Evolutionary conservation across 2,888 invertebrate genomes (phyloP).

Genomic region (Cheiracanthium punctorium): DNA sequence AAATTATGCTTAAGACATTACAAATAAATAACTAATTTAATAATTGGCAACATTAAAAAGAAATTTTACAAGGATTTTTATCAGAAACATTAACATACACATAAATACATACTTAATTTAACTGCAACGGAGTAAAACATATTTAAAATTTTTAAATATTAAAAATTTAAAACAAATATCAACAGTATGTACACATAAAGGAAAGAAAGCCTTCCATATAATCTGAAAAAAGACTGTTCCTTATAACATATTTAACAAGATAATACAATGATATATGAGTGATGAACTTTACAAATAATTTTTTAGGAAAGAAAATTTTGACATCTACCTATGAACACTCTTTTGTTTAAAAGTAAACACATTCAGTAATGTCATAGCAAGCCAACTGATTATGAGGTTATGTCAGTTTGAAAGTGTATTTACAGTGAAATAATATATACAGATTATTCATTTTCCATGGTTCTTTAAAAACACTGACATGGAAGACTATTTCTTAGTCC

Average conservation of each 20-base stretch:
- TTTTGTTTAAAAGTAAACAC: conserved; percentile 53
- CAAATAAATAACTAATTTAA: not conserved
- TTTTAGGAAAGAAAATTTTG: conserved; percentile 18
- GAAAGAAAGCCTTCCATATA: conserved; percentile 21
- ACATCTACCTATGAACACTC: conserved; percentile 53
- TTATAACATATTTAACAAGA: conserved; percentile 34
- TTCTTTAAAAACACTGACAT: conserved; percentile 65
- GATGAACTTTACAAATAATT: conserved; percentile 37
- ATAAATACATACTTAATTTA: conserved; percentile 28
- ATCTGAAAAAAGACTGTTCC: conserved; percentile 13
- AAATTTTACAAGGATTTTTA: not conserved
- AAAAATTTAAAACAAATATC: conserved; percentile 54
- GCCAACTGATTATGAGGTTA: conserved; percentile 51
- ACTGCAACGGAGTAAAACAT: conserved; percentile 40
- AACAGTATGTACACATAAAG: conserved; percentile 56
- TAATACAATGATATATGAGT: conserved; percentile 46
- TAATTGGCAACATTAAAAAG: not conserved
- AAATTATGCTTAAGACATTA: not conserved
- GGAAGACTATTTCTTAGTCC: conserved; percentile 65
- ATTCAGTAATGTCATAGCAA: conserved; percentile 46
- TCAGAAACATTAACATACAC: not conserved
- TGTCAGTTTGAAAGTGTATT: conserved; percentile 52
- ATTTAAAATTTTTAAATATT: conserved; percentile 39
- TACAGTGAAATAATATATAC: conserved; percentile 56
- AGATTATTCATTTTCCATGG: conserved; percentile 45